These are phyloP conservation scores for Pipistrellus nathusii DNA, from an alignment of 2,797 vertebrate genomes.

Conservation along the genomic window DNA sequence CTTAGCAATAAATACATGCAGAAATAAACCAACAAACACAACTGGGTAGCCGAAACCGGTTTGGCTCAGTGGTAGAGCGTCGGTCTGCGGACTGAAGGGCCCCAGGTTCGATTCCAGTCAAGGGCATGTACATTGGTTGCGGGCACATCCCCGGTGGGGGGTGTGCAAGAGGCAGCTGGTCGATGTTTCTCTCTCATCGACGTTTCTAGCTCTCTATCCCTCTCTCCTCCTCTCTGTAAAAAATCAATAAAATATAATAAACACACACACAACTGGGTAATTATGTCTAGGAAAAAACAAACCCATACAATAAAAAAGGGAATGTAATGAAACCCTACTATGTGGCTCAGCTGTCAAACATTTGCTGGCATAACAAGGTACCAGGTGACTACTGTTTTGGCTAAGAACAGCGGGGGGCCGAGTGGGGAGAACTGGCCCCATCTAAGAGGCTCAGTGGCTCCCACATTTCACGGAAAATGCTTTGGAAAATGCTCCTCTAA, in stretches of 20 bases:
- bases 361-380: not conserved
- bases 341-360: not conserved
- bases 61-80: too few relatives aligned
- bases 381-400: not conserved
- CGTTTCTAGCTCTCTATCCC: too few relatives aligned
- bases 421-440: accelerated
- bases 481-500: not conserved
- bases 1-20: not conserved
- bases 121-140: too few relatives aligned
- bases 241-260: too few relatives aligned
- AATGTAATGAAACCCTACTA: not conserved
- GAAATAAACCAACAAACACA: not conserved
- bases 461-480: not conserved
- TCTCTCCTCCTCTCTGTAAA: too few relatives aligned
- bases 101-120: too few relatives aligned
- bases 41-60: too few relatives aligned
- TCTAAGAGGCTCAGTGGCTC: not conserved
- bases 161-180: too few relatives aligned
- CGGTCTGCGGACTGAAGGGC: too few relatives aligned
- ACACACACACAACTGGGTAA: not conserved
- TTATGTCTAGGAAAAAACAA: not conserved
- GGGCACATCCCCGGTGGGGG: too few relatives aligned
- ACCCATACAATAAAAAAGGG: not conserved
- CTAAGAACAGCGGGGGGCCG: accelerated
- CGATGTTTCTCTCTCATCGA: too few relatives aligned